Evolutionary conservation across 2,797 vertebrate species (phyloP), one percentile per base, ranked within the genome.

Genomic region (Chloroceryle amazona): DNA sequence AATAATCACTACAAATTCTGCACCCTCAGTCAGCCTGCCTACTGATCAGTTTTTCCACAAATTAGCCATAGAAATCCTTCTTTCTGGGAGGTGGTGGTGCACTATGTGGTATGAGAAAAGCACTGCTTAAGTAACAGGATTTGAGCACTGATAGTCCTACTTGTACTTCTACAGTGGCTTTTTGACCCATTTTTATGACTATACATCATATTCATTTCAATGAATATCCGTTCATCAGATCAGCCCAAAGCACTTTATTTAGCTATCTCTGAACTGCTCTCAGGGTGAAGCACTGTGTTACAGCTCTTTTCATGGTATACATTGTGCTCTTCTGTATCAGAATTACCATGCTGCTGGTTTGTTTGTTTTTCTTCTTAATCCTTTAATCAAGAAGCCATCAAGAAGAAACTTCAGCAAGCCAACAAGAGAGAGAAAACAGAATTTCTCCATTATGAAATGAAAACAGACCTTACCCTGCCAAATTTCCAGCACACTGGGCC

Each of bases 1-100:
- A 61, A 46, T 39, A 88, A 84, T 58, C 73, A 62, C 72, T 79
- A 26, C 47, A 83, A 87, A 88, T 83, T 66, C 85, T 79, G 13
- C 55, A 51, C 81, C 79, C 93, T 91, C 26, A n/a, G 85, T 87
- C 66, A 90, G 39, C 13, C 37, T 75, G 25, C n/a, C 42, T 49
- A 5, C 70, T 33, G 22, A 8, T 66, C 81, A 81, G 31, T 31
- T 0, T 0, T 90, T 90, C 65, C 70, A 66, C 76, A 86, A 79
- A 86, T 95, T 55, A 81, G 22, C 62, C 22, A 26, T 13, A 70
- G 60, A 81, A 93, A 91, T 90, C 52, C 70, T 90, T 81, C 66
- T 35, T 86, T 86, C 82, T 28, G 42, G 57, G 66, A 73, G 28
- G 55, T 35, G 49, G 41, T 1, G 1, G 31, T 54, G 16, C 14